Evolutionary conservation across 2,888 invertebrate genomes (phyloP).

Genomic region (Cerceris ruficornis): DNA sequence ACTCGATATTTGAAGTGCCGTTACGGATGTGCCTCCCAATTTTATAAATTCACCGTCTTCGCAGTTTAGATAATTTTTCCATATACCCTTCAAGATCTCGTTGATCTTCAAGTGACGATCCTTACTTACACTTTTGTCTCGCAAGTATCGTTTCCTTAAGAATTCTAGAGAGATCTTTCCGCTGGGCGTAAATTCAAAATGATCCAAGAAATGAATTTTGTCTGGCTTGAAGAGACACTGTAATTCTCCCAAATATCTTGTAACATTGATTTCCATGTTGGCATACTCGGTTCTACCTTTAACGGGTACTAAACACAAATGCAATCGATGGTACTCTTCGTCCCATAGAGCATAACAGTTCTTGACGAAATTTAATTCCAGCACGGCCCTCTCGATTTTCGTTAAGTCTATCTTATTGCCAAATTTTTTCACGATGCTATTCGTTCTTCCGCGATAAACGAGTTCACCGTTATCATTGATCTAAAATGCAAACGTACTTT

Average conservation of each 20-base stretch:
- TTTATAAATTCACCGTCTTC: constrained; percentile 83
- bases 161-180: constrained; percentile 86
- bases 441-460: constrained; percentile 86
- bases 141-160: constrained; percentile 81
- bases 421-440: constrained; percentile 89
- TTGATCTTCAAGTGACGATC: constrained; percentile 51
- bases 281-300: constrained; percentile 71
- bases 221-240: constrained; percentile 86
- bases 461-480: constrained; percentile 82
- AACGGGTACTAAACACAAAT: constrained; percentile 82
- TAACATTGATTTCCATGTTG: constrained; percentile 73
- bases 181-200: constrained; percentile 86
- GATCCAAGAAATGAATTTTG: constrained; percentile 84
- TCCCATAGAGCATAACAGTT: constrained; percentile 84
- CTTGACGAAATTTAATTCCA: constrained; percentile 82
- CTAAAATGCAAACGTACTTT: constrained; percentile 66
- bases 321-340: constrained; percentile 67
- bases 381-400: constrained; percentile 83
- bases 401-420: constrained; percentile 87
- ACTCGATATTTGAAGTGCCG: constrained; percentile 86
- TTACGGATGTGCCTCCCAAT: constrained; percentile 88
- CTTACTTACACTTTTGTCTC: constrained; percentile 62
- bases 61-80: constrained; percentile 65
- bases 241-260: constrained; percentile 80
- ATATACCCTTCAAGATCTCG: constrained; percentile 61